Base-by-base conservation (phyloP, 2,888 invertebrate genomes). In the Caenorhabditis sp. region DNA sequence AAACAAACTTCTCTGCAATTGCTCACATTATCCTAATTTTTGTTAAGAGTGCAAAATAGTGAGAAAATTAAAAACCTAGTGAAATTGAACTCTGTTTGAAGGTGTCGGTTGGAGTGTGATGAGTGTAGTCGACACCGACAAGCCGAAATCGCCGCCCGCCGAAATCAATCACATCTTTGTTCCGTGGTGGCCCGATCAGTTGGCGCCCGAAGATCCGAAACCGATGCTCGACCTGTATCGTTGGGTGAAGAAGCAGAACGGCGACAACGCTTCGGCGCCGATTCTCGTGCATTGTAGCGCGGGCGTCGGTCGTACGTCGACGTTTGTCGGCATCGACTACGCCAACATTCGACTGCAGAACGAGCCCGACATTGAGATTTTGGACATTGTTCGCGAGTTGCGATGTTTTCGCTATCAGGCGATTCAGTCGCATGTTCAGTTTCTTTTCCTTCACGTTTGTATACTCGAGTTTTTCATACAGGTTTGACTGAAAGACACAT, bases 261-360 rank as follows among this genome's bases (percentile, higher is more conserved):
- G 73, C 36, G 65, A 65, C 21, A 66, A 31, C 10, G 31, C 31
- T 31, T n/a, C 61, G 12, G 49, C 58, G 1, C 75, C 80, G n/a
- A 77, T 81, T 37, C 58, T 77, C 51, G 83, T 83, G 5, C 83
- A 83, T 53, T 83, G 83, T 66, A 78, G 80, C 51, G 83, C 83
- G 17, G 80, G 82, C 36, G 81, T 82, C 19, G 82, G 82, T 17
- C 62, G 81, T 24, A 81, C 82, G 5, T 78, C 79, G 24, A 82
- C 82, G 1, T 82, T 79, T 63, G 77, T 79, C 23, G 78, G 75
- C 49, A 66, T 76, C 55, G 78, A 78, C 60, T 78, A 78, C 58
- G 70, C 76, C 0, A 78, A 58, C 4, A 53, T 60, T 17, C 58
- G 73, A 14, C 71, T 79, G 43, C 53, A 62, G 57, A 67, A 79